Conservation (phyloP, 2,113 vertebrate genomes). For the Brachyhypopomus gauderio region DNA sequence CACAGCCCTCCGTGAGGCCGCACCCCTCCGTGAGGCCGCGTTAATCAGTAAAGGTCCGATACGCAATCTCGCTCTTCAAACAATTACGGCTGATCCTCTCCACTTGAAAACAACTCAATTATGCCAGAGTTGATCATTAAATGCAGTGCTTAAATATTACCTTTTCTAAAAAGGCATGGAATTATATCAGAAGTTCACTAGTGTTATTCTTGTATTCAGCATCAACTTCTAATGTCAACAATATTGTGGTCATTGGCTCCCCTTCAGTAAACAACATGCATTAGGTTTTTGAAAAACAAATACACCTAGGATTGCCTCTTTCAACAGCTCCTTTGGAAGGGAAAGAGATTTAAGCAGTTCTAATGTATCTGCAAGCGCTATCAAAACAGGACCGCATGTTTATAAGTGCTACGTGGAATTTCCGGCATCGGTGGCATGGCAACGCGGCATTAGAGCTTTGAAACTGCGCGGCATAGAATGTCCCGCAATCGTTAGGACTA, state of each 20-base stretch:
- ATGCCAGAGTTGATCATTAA: conserved; percentile 67
- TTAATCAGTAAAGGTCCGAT: conserved; percentile 64
- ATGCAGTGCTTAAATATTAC: conserved; percentile 70
- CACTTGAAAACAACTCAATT: conserved; percentile 66
- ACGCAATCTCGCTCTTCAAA: conserved; percentile 74
- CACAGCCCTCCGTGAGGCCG: no score
- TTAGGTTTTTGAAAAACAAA: no score
- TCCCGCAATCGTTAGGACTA: background rate
- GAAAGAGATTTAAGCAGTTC: background rate
- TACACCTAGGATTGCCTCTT: background rate
- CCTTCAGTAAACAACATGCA: no score
- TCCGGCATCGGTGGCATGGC: conserved; percentile 41
- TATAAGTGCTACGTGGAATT: conserved; percentile 16
- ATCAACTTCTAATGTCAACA: background rate
- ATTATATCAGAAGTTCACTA: conserved; percentile 38
- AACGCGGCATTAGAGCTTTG: conserved; percentile 12
- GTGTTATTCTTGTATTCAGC: background rate
- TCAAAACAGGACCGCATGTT: conserved; percentile 37
- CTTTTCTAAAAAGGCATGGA: conserved; percentile 40
- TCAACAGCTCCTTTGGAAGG: background rate
- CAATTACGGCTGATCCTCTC: conserved; percentile 70
- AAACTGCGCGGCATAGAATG: background rate
- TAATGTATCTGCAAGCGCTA: conserved; percentile 46
- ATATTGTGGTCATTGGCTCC: no score
- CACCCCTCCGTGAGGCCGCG: conserved; percentile 52